Conservation (phyloP, 2,797 vertebrate genomes). For the Choloepus didactylus region DNA sequence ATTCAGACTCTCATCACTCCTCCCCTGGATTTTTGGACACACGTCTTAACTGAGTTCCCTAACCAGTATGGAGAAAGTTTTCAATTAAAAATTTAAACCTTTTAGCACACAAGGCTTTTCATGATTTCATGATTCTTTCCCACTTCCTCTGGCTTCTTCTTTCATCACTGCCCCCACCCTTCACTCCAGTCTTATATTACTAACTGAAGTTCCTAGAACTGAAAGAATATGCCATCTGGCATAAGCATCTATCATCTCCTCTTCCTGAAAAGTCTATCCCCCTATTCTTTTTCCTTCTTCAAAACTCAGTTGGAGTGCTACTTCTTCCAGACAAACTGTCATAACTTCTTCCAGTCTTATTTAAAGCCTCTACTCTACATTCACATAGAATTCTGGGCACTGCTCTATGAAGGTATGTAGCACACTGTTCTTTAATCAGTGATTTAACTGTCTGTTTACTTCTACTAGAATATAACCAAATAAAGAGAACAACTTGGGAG, state of each 20-base stretch:
- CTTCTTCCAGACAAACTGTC: neutral
- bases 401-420: neutral
- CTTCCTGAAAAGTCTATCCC: neutral
- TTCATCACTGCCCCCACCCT: neutral
- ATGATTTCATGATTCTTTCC: neutral
- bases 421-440: neutral
- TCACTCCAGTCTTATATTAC: neutral
- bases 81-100: neutral
- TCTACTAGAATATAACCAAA: neutral
- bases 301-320: neutral
- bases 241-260: neutral
- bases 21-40: neutral
- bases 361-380: neutral
- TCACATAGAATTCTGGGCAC: neutral
- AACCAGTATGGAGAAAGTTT: neutral
- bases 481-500: neutral
- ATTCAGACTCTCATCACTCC: neutral
- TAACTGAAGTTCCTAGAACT: neutral
- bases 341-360: neutral
- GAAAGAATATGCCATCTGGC: neutral
- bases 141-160: neutral
- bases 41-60: neutral
- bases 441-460: neutral
- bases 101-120: neutral
- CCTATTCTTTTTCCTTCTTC: neutral